Conservation (phyloP, 2,888 invertebrate genomes). For the Drosophila quinaria region DNA sequence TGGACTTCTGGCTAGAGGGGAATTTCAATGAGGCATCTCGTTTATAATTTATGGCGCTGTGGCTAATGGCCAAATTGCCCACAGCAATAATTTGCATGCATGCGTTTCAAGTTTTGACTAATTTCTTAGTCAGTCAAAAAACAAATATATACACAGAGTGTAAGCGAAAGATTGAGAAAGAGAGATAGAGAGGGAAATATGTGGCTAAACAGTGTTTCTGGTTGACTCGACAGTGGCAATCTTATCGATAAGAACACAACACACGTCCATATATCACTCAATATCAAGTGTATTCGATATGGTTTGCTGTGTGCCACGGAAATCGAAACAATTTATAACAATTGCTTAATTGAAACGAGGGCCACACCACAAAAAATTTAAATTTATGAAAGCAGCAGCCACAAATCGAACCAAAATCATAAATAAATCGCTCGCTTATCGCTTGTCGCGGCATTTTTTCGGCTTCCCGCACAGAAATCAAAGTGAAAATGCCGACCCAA, state of each 20-base stretch:
- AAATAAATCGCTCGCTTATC: constrained; percentile 78
- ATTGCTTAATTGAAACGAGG: constrained; percentile 76
- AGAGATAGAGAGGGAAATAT: neutral
- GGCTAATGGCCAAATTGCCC: constrained; percentile 75
- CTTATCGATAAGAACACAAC: constrained; percentile 59
- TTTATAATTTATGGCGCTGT: constrained; percentile 75
- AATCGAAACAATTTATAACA: constrained; percentile 72
- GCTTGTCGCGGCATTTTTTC: constrained; percentile 36
- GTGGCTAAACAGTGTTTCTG: constrained; percentile 1
- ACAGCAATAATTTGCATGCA: constrained; percentile 79
- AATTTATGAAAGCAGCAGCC: constrained; percentile 72
- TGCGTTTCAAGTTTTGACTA: constrained; percentile 63
- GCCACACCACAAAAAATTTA: constrained; percentile 55
- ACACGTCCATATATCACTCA: constrained; percentile 68
- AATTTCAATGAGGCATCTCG: constrained; percentile 76
- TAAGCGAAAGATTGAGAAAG: neutral
- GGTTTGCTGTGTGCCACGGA: constrained; percentile 19
- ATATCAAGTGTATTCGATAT: constrained; percentile 61
- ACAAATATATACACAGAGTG: neutral
- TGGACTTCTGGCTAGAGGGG: constrained; percentile 49
- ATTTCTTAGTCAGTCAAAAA: constrained; percentile 43
- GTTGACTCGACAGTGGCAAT: constrained; percentile 40
- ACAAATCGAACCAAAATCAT: constrained; percentile 72
- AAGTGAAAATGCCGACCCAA: constrained; percentile 70
- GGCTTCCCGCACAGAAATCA: constrained; percentile 50